Base-by-base conservation (phyloP, 1,140 invertebrate species). In the Rhynchophorus ferrugineus region DNA sequence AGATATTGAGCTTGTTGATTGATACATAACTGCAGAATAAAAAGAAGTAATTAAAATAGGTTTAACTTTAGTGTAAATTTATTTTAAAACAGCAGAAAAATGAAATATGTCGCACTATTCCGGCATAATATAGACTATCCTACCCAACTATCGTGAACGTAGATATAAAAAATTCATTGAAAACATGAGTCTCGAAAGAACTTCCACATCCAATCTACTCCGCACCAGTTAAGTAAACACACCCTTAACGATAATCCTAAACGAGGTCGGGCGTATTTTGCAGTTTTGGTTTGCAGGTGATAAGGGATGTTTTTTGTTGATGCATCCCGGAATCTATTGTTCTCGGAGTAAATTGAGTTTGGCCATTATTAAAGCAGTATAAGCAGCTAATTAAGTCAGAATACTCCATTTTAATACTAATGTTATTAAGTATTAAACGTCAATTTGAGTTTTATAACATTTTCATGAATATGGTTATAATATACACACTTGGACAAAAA, bases 271-370 rank as follows among this genome's bases (percentile, higher is more conserved):
- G 18, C 38, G 38, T 41, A 41, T 41, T 41, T 41, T 41, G 38
- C 38, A 41, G 38, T 41, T 41, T 41, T 41, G 38, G 38, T 41
- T 41, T 19, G 38, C 17, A 41, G 38, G 38, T 41, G 38, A 41
- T 41, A 41, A 41, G 38, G 38, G 38, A 18, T 19, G 38, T 41
- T 41, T 41, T 41, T 41, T 41, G 38, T 41, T 41, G 38, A 41
- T 41, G 38, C 38, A 41, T 41, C 38, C 38, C 38, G 16, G 8
- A 19, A 19, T 3, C 38, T n/a, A 41, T 41, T 41, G 38, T 41
- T 20, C 18, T 17, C 38, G 3, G 38, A 5, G 6, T 41, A 41
- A 41, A 41, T 41, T 41, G 38, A 18, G 38, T 41, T 19, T 41
- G 8, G 3, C 6, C 16, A 11, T 41, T 18, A 41, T 41, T 41